Evolutionary conservation across 1,140 invertebrate genomes (phyloP).

Genomic region (Drosophila grimshawi): DNA sequence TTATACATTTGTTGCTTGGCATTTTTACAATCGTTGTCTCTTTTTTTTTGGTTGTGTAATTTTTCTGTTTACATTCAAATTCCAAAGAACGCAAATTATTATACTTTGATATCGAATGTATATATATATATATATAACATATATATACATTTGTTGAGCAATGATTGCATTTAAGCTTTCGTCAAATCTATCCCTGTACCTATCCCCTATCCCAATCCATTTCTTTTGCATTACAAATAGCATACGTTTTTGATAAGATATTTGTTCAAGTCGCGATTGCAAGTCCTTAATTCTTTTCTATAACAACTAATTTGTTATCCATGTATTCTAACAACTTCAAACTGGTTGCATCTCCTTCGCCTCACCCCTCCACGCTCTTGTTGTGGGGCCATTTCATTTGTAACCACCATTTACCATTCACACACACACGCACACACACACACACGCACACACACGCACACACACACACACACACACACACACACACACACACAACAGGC

Average conservation of each 20-base stretch:
- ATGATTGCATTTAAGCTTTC: too few species aligned
- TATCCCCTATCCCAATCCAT: neutral
- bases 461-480: slow-evolving; percentile 29
- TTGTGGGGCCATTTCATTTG: slow-evolving; percentile 23
- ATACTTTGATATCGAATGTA: too few species aligned
- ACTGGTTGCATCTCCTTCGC: slow-evolving; percentile 38
- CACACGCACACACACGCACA: slow-evolving; percentile 32
- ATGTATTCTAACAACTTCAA: slow-evolving; percentile 29
- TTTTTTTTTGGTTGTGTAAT: too few species aligned
- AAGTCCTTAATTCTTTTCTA: neutral
- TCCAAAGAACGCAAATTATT: too few species aligned
- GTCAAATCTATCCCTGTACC: too few species aligned
- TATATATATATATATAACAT: too few species aligned
- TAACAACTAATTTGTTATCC: slow-evolving; percentile 26
- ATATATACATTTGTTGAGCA: too few species aligned
- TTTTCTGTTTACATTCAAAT: too few species aligned
- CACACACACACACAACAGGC: slow-evolving; percentile 21
- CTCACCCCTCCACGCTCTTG: neutral
- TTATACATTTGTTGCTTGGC: too few species aligned
- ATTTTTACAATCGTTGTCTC: too few species aligned
- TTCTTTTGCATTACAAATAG: neutral
- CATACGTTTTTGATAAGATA: neutral
- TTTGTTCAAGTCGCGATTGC: neutral
- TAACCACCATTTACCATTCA: slow-evolving; percentile 16
- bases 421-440: slow-evolving; percentile 35